A percentile compares a stretch with the other conserved stretches of the same genome.
Evolutionary conservation across 2,797 vertebrate species (phyloP).

Genomic region (Sphenopsis melanotis): DNA sequence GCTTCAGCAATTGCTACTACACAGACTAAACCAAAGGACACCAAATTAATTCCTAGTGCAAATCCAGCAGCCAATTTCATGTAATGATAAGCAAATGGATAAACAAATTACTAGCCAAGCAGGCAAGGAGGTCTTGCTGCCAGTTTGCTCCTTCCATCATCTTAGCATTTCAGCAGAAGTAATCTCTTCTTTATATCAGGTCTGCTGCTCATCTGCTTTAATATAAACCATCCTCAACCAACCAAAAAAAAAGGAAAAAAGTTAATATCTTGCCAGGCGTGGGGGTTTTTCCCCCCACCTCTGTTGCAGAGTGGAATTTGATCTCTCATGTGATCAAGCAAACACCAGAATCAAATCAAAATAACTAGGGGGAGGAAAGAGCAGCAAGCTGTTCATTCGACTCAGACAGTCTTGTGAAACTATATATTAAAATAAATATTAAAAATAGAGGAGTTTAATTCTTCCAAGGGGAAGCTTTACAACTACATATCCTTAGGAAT

Average conservation of each 20-base stretch:
- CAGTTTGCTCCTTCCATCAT: not conserved
- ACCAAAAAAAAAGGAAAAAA: not conserved
- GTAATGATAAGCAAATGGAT: not conserved
- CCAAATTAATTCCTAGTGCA: not conserved
- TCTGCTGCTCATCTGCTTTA: not conserved
- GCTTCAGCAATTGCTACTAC: not conserved
- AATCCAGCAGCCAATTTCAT: not conserved
- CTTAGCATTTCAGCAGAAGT: not conserved
- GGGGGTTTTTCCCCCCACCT: fast-evolving
- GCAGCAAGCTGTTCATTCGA: conserved; percentile 31
- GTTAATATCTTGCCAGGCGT: not conserved
- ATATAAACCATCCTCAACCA: not conserved
- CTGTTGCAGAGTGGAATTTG: conserved; percentile 3
- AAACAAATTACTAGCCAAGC: not conserved
- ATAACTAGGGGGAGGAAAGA: not conserved
- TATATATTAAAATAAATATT: not conserved
- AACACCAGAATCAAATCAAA: not conserved
- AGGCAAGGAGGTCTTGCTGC: not conserved
- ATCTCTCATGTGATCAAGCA: conserved; percentile 1
- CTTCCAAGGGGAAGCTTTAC: not conserved
- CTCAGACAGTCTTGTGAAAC: not conserved
- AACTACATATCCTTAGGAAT: not conserved
- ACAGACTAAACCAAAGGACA: not conserved
- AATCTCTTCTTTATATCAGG: not conserved
- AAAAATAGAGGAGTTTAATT: not conserved